Conservation (phyloP, 2,797 vertebrate genomes). For the Dendrocincla tyrannina region DNA sequence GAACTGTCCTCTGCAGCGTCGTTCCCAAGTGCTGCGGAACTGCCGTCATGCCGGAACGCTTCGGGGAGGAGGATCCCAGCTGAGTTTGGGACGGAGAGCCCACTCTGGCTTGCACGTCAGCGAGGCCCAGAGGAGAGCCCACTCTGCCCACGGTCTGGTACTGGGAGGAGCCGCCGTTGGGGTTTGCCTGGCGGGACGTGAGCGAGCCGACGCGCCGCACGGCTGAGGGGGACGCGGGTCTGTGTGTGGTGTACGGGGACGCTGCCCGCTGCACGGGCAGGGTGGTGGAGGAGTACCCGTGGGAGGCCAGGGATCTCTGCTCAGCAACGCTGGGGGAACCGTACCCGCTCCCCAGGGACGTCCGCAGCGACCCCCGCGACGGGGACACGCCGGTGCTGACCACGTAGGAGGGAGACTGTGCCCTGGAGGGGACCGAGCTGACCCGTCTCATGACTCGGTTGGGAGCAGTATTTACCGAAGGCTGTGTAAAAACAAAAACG, state of each 20-base stretch:
- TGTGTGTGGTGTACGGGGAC: conserved; percentile 84
- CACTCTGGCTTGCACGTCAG: conserved; percentile 78
- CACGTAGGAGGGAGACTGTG: conserved; percentile 90
- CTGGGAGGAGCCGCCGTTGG: conserved; percentile 77
- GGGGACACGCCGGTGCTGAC: conserved; percentile 85
- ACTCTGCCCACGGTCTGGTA: conserved; percentile 81
- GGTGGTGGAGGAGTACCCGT: conserved; percentile 86
- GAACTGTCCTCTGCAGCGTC: conserved; percentile 84
- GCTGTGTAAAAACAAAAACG: conserved; percentile 70
- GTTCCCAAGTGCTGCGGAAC: conserved; percentile 93
- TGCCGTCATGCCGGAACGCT: conserved; percentile 89
- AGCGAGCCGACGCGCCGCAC: conserved; percentile 85
- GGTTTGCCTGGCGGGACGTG: conserved; percentile 78
- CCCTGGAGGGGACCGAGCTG: conserved; percentile 92
- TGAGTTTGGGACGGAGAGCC: conserved; percentile 75
- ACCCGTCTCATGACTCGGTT: conserved; percentile 90
- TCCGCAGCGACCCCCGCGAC: conserved; percentile 88
- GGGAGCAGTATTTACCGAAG: conserved; percentile 71
- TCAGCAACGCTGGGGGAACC: conserved; percentile 87
- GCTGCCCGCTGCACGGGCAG: conserved; percentile 85
- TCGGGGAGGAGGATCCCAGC: conserved; percentile 80
- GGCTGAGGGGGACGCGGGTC: conserved; percentile 84
- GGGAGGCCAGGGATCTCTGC: conserved; percentile 82
- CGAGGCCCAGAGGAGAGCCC: conserved; percentile 86
- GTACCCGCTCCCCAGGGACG: conserved; percentile 85